Evolutionary conservation across 2,888 invertebrate species (phyloP).

Genomic region (Acanthoscelides obtectus): DNA sequence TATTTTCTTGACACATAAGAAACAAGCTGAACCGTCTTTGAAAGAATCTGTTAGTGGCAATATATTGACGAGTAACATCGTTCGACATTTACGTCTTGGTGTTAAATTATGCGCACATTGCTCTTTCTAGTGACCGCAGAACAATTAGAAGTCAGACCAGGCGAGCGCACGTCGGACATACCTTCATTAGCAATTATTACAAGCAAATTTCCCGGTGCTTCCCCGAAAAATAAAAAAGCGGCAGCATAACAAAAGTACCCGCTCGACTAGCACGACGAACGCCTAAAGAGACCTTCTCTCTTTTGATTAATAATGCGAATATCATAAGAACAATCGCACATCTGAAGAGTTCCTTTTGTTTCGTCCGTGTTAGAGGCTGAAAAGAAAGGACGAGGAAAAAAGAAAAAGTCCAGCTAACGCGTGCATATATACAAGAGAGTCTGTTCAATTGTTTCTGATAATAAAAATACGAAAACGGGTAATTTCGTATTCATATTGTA

Average conservation of each 20-base stretch:
- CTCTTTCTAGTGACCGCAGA: background rate
- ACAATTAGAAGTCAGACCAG: background rate
- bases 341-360: constrained; percentile 19
- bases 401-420: constrained; percentile 13
- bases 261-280: constrained; percentile 2
- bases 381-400: constrained; percentile 12
- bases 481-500: constrained; percentile 46
- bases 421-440: constrained; percentile 34
- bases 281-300: constrained; percentile 10
- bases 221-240: background rate
- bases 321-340: constrained; percentile 24
- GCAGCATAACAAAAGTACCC: background rate
- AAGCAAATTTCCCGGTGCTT: background rate
- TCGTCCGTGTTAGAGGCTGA: constrained; percentile 18
- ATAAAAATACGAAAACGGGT: constrained; percentile 42
- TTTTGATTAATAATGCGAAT: constrained; percentile 20
- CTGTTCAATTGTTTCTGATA: constrained; percentile 43
- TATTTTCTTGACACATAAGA: background rate
- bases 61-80: background rate
- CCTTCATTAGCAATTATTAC: background rate
- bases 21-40: background rate
- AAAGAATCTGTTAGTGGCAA: background rate
- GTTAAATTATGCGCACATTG: background rate
- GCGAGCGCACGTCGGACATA: background rate
- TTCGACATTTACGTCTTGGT: background rate